phyloP scores from a whole-genome alignment of 30 jellyfish, hydroid and myxozoan genomes.

The Aurelia sp. region DNA sequence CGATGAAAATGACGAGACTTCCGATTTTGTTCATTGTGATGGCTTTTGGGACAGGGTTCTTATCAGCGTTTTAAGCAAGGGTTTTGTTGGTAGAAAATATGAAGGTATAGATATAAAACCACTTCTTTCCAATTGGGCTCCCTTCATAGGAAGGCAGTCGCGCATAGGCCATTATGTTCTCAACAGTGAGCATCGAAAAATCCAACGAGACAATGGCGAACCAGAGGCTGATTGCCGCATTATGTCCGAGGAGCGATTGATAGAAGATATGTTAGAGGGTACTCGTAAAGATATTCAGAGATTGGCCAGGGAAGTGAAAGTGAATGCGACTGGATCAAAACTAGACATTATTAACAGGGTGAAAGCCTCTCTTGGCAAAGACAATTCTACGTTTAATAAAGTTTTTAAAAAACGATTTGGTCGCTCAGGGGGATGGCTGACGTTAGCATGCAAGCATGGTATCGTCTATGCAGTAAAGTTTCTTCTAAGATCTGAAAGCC shows the following conservation, averaged over 20 bases:
- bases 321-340: constrained; percentile 35
- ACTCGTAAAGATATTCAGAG: neutral
- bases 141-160: constrained; percentile 29
- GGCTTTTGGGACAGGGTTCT: neutral
- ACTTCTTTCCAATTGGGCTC: constrained; percentile 29
- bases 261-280: constrained; percentile 13
- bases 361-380: constrained; percentile 4
- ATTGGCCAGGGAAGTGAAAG: constrained; percentile 32
- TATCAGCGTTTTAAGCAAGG: constrained; percentile 9
- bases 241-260: constrained; percentile 37
- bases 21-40: constrained; percentile 29
- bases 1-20: constrained; percentile 2
- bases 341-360: constrained; percentile 34
- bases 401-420: constrained; percentile 41
- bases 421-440: constrained; percentile 70
- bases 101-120: constrained; percentile 2
- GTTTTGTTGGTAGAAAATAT: neutral
- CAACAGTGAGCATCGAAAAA: constrained; percentile 51
- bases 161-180: constrained; percentile 5
- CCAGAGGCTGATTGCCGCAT: constrained; percentile 47
- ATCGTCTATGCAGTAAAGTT: constrained; percentile 31
- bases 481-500: constrained; percentile 71
- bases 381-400: constrained; percentile 13
- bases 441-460: constrained; percentile 45
- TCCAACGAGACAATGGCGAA: constrained; percentile 2